Conservation (phyloP, 1,140 invertebrate genomes). For the Tachypleus tridentatus region DNA sequence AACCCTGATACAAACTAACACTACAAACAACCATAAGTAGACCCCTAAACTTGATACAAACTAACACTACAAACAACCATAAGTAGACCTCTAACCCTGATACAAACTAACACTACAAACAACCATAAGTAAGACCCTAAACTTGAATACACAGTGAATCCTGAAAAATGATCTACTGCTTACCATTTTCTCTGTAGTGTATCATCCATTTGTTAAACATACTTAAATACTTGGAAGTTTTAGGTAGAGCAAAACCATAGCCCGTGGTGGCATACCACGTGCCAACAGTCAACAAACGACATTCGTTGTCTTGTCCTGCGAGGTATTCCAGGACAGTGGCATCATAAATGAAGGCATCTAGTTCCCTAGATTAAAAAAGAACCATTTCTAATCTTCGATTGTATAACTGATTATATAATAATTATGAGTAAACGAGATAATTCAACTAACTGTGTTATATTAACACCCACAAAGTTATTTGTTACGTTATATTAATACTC, state of each 20-base stretch:
- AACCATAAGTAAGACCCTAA: too few relatives aligned
- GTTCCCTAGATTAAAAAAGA: slow-evolving; percentile 45
- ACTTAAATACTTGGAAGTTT: slow-evolving; percentile 88
- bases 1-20: too few relatives aligned
- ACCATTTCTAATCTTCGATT: background rate
- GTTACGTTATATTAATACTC: too few relatives aligned
- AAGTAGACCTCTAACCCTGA: too few relatives aligned
- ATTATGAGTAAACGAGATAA: too few relatives aligned
- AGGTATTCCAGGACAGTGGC: slow-evolving; percentile 94
- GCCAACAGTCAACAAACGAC: slow-evolving; percentile 85
- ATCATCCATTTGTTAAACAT: slow-evolving; percentile 91
- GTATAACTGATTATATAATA: background rate
- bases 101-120: too few relatives aligned
- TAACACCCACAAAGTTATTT: too few relatives aligned
- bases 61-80: too few relatives aligned
- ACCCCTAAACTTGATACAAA: too few relatives aligned
- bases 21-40: too few relatives aligned
- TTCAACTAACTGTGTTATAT: too few relatives aligned
- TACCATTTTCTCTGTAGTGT: slow-evolving; percentile 89
- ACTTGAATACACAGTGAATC: too few relatives aligned
- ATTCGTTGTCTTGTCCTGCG: slow-evolving; percentile 87
- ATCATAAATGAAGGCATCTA: slow-evolving; percentile 98
- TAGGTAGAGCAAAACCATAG: slow-evolving; percentile 90
- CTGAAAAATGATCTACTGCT: slow-evolving; percentile 10
- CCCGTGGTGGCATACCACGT: slow-evolving; percentile 83